phyloP scores from a whole-genome alignment of 2,113 vertebrate species.

The Gadus macrocephalus region DNA sequence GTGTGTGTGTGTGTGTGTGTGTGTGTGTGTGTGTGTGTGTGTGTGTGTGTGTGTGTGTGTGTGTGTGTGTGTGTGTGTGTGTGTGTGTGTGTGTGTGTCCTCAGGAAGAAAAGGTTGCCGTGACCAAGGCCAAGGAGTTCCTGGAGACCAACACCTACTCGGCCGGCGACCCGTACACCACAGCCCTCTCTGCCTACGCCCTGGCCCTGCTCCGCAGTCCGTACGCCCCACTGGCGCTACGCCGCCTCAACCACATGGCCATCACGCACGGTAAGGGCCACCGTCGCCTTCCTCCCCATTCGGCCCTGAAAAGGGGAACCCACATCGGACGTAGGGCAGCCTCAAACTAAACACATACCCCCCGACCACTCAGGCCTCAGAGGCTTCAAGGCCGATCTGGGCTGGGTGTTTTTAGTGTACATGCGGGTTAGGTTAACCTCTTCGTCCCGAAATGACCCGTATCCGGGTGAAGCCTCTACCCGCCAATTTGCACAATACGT shows the following conservation, averaged over 20 bases:
- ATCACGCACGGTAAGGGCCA: constrained; percentile 81
- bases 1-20: too few relatives aligned
- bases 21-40: too few relatives aligned
- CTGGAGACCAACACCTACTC: constrained; percentile 82
- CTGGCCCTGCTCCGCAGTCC: constrained; percentile 83
- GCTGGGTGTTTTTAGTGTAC: too few relatives aligned
- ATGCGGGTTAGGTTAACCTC: too few relatives aligned
- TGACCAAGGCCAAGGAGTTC: constrained; percentile 83
- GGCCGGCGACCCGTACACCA: constrained; percentile 86
- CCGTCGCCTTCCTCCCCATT: neutral
- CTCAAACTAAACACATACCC: too few relatives aligned
- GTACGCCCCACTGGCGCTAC: constrained; percentile 66
- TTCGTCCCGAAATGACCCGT: too few relatives aligned
- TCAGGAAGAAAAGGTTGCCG: constrained; percentile 81
- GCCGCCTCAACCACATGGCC: constrained; percentile 86
- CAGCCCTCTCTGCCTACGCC: constrained; percentile 79
- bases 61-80: constrained; percentile 6
- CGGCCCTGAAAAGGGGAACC: neutral
- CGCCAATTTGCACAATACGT: too few relatives aligned
- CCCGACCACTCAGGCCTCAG: too few relatives aligned
- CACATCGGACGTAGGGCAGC: too few relatives aligned
- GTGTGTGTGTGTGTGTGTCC: neutral
- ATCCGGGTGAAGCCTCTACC: too few relatives aligned
- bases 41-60: too few relatives aligned
- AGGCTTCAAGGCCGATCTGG: too few relatives aligned